Percentiles rank a stretch among this genome's conserved stretches.
Conservation (phyloP, 2,797 vertebrate species). For the Hemitrygon akajei region DNA sequence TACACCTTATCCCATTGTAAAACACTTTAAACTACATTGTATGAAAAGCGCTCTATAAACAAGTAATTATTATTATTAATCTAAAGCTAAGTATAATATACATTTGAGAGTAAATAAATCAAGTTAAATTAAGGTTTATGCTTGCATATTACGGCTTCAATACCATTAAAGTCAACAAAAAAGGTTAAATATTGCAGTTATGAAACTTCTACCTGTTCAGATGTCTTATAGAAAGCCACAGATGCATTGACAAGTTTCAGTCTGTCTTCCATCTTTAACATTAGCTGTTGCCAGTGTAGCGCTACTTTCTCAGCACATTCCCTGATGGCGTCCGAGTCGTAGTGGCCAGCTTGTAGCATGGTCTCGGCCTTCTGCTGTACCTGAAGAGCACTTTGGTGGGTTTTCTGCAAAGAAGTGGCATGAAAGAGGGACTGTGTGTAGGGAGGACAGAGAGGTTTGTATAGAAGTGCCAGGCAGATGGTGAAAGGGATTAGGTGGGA, state of each 20-base stretch:
- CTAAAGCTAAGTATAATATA: neutral
- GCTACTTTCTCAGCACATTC: slow-evolving; percentile 92
- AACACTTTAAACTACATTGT: too few relatives aligned
- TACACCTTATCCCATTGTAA: too few relatives aligned
- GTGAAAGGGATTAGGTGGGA: slow-evolving; percentile 46
- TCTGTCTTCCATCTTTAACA: slow-evolving; percentile 98
- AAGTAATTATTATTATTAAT: too few relatives aligned
- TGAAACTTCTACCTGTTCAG: slow-evolving; percentile 75
- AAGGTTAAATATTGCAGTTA: neutral
- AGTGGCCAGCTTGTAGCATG: slow-evolving; percentile 86
- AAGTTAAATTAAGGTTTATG: neutral
- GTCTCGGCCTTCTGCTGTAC: slow-evolving; percentile 95
- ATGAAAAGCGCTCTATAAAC: too few relatives aligned
- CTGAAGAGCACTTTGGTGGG: slow-evolving; percentile 94
- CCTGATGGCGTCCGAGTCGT: slow-evolving; percentile 84
- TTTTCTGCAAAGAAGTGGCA: slow-evolving; percentile 95
- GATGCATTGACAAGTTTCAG: slow-evolving; percentile 96
- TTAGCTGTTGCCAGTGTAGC: slow-evolving; percentile 93
- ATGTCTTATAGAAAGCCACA: slow-evolving; percentile 97
- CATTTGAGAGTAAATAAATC: neutral
- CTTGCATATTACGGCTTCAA: neutral
- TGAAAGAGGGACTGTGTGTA: slow-evolving; percentile 86
- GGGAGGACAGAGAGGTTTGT: slow-evolving; percentile 57
- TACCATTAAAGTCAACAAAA: neutral
- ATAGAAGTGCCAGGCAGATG: slow-evolving; percentile 59